Base-by-base conservation (phyloP, 1,140 invertebrate genomes). In the Mesaphorura yosii region DNA sequence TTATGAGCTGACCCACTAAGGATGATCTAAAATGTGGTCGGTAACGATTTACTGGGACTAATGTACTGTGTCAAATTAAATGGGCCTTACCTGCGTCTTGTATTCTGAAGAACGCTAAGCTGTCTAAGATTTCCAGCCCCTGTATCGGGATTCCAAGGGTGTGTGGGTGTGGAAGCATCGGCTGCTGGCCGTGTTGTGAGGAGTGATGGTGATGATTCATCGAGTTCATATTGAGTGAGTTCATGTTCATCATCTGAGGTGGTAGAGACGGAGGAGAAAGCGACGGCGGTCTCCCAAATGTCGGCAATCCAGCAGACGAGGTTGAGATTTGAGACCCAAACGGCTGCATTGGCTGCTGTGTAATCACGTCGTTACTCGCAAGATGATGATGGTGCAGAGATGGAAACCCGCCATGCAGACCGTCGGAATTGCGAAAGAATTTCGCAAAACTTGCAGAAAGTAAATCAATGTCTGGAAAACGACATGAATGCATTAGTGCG, bases 311-410 rank as follows among this genome's bases (percentile, higher is more conserved):
- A 14, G 14, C 47, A 28, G 20, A 23, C 15, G 38, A 25, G 3
- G 51, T 57, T 3, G 60, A 63, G 34, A 59, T 56, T 57, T 62
- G 60, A 19, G 57, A 63, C n/a, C 60, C 60, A 55, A 55, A 59
- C 3, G 45, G 40, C 22, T 55, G 59, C 10, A 57, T 55, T 19
- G 60, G 60, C 40, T 63, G 60, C 39, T 63, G 58, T 6, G 60
- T 63, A 39, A 63, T 59, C 38, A 63, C 60, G 31, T 57, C 56
- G 29, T 10, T n/a, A 7, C 20, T 10, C 53, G 46, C 40, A 62
- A 47, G 55, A 26, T 57, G 38, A 26, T 57, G 51, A 28, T 53
- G 51, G 27, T 40, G 45, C 40, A 34, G 15, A 26, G 23, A 20
- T 48, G 46, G 46, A 31, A 5, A 31, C 20, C 46, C 25, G 14